phyloP scores from a whole-genome alignment of 2,797 vertebrate genomes.

The Neosilurus hyrtlii region DNA sequence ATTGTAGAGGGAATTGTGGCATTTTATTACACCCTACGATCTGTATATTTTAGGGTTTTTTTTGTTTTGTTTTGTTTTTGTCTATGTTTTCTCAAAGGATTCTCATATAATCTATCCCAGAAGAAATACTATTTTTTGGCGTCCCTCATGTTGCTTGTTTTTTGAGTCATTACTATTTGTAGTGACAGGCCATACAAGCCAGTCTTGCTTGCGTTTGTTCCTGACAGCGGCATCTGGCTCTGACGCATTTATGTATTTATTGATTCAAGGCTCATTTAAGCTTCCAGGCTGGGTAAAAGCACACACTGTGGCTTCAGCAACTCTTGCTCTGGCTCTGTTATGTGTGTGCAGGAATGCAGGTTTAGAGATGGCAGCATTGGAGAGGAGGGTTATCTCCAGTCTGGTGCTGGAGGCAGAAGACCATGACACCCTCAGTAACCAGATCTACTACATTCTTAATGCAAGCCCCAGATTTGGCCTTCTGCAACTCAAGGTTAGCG shows the following conservation, averaged over 20 bases:
- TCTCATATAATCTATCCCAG: slow-evolving; percentile 61
- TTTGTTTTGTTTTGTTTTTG: slow-evolving; percentile 50
- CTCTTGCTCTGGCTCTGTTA: slow-evolving; percentile 37
- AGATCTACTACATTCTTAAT: slow-evolving; percentile 61
- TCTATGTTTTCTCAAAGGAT: slow-evolving; percentile 54
- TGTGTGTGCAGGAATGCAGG: slow-evolving; percentile 62
- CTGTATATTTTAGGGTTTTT: slow-evolving; percentile 41
- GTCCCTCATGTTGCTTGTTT: slow-evolving; percentile 62
- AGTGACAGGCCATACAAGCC: slow-evolving; percentile 59
- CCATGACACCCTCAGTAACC: slow-evolving; percentile 59
- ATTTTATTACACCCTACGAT: slow-evolving; percentile 30
- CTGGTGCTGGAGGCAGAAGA: slow-evolving; percentile 70
- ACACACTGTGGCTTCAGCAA: slow-evolving; percentile 18
- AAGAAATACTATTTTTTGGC: slow-evolving; percentile 72
- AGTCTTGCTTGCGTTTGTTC: slow-evolving; percentile 59
- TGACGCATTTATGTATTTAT: slow-evolving; percentile 53
- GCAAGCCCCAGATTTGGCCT: slow-evolving; percentile 62
- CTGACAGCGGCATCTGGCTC: slow-evolving; percentile 62
- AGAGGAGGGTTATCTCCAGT: slow-evolving; percentile 72
- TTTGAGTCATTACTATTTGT: slow-evolving; percentile 58
- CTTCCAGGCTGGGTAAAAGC: slow-evolving; percentile 37
- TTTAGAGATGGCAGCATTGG: slow-evolving; percentile 63
- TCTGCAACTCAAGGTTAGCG: slow-evolving; percentile 68
- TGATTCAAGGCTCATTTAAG: slow-evolving; percentile 53
- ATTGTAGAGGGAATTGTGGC: slow-evolving; percentile 54